Conservation (phyloP, 1,140 invertebrate genomes). For the Heliconius hermathena region DNA sequence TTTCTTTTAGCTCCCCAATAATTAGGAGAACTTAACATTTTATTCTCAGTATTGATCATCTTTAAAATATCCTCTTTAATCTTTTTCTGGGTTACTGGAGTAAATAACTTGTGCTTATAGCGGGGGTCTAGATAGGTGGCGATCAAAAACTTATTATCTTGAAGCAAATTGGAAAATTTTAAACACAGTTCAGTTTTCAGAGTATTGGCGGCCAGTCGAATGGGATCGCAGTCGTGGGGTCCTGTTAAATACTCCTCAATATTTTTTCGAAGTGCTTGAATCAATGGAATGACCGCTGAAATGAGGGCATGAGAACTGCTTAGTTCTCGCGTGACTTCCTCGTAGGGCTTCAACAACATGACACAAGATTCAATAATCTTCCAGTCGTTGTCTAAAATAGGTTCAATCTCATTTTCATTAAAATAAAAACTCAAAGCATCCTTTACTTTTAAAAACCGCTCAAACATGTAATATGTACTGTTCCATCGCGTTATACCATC, state of each 20-base stretch:
- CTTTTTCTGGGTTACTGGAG: slow-evolving; percentile 43
- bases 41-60: slow-evolving; percentile 24
- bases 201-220: slow-evolving; percentile 10
- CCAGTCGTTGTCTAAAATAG: slow-evolving; percentile 46
- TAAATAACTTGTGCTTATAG: slow-evolving; percentile 52
- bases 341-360: slow-evolving; percentile 45
- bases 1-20: slow-evolving; percentile 26
- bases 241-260: slow-evolving; percentile 30
- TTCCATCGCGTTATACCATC: slow-evolving; percentile 66
- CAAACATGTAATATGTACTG: slow-evolving; percentile 52
- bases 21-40: slow-evolving; percentile 8
- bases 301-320: slow-evolving; percentile 42
- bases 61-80: slow-evolving; percentile 45
- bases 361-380: slow-evolving; percentile 48
- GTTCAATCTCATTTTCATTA: slow-evolving; percentile 36
- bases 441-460: slow-evolving; percentile 50
- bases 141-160: slow-evolving; percentile 44
- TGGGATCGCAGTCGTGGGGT: slow-evolving; percentile 17
- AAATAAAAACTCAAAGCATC: slow-evolving; percentile 46
- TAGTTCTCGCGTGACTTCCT: slow-evolving; percentile 47
- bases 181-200: slow-evolving; percentile 34
- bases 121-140: slow-evolving; percentile 52
- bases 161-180: slow-evolving; percentile 43
- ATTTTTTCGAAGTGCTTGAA: slow-evolving; percentile 35
- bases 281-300: slow-evolving; percentile 43